These are phyloP conservation scores for Patella vulgata DNA, from an alignment of 1,140 invertebrate species.

Conservation along the genomic window DNA sequence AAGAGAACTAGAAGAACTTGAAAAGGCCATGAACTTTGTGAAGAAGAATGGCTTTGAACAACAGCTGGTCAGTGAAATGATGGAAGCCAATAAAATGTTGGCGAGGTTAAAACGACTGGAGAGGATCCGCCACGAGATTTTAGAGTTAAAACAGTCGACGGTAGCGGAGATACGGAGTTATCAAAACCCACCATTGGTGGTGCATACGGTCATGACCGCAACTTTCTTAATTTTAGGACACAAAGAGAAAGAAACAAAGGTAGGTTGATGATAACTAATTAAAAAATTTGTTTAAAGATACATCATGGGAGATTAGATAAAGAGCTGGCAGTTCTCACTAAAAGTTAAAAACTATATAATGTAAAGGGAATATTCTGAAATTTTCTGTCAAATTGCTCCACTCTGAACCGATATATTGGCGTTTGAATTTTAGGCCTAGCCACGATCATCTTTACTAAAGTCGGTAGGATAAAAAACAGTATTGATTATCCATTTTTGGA, in stretches of 20 bases:
- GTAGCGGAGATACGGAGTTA: constrained; percentile 64
- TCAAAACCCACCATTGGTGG: constrained; percentile 56
- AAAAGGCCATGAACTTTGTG: constrained; percentile 57
- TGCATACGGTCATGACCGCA: constrained; percentile 61
- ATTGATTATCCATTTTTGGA: no score
- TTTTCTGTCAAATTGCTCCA: no score
- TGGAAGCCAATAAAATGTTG: constrained; percentile 51
- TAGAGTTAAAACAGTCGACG: constrained; percentile 63
- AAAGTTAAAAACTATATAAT: no score
- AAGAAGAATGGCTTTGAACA: constrained; percentile 59
- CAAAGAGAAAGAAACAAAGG: constrained; percentile 63
- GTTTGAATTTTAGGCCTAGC: no score
- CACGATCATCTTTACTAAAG: no score
- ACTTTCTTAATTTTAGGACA: constrained; percentile 61
- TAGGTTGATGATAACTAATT: no score
- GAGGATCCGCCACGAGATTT: constrained; percentile 62
- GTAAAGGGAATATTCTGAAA: no score
- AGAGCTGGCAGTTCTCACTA: no score
- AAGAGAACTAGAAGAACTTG: constrained; percentile 53
- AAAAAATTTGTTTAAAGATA: background rate
- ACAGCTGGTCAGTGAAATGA: constrained; percentile 50
- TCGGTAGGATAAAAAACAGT: no score
- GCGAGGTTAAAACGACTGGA: constrained; percentile 52
- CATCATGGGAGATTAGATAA: no score
- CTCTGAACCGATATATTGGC: no score